A percentile compares a stretch with the other conserved stretches of the same genome.
These are phyloP conservation scores for Petrolisthes manimaculis DNA, from an alignment of 2,888 invertebrate genomes.

Conservation along the genomic window DNA sequence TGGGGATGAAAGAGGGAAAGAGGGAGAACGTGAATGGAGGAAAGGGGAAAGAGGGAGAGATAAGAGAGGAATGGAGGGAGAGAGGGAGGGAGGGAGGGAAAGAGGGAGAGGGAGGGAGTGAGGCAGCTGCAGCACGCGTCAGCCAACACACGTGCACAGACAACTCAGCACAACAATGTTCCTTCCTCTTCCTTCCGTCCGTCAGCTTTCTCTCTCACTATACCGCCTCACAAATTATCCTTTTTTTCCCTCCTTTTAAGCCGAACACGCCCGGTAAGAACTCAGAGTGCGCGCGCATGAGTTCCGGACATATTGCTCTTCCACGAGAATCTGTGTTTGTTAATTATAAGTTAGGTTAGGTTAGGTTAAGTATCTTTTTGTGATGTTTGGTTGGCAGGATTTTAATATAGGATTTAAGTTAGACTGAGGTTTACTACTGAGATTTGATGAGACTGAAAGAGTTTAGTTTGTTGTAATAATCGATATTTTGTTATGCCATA, in stretches of 20 bases:
- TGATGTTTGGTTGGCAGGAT: too few relatives aligned
- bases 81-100: background rate
- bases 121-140: constrained; percentile 32
- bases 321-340: too few relatives aligned
- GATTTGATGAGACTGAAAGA: too few relatives aligned
- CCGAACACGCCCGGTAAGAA: background rate
- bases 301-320: background rate
- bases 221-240: constrained; percentile 27
- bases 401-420: too few relatives aligned
- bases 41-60: background rate
- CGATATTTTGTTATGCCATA: too few relatives aligned
- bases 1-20: background rate
- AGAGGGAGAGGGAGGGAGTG: background rate
- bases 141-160: constrained; percentile 26
- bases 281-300: background rate
- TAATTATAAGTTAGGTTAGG: too few relatives aligned
- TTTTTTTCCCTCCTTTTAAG: constrained; percentile 10
- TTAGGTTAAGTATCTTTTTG: too few relatives aligned
- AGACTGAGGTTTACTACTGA: too few relatives aligned
- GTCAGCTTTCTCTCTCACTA: too few relatives aligned
- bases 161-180: constrained; percentile 34
- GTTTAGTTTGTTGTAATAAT: too few relatives aligned
- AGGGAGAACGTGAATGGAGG: background rate
- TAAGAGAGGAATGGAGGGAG: background rate
- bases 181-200: constrained; percentile 24